These are phyloP conservation scores for Dermolepida albohirtum DNA, from an alignment of 2,888 invertebrate genomes.

Conservation along the genomic window DNA sequence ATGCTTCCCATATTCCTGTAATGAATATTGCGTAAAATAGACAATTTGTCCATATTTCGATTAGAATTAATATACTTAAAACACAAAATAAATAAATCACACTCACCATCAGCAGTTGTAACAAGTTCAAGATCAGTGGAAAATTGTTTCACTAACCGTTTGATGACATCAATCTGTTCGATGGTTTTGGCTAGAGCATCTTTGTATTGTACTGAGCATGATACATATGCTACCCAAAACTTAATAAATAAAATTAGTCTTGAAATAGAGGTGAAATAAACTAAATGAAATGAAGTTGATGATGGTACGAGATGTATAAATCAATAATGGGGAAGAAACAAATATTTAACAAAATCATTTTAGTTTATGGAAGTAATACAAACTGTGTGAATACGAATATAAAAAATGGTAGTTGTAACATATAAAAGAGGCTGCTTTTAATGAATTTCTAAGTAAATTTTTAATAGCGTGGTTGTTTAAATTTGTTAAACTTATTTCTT, in stretches of 20 bases:
- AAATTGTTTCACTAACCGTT: constrained; percentile 63
- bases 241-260: constrained; percentile 55
- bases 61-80: not conserved
- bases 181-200: constrained; percentile 70
- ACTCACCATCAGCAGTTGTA: constrained; percentile 59
- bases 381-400: no score
- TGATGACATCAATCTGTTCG: constrained; percentile 74
- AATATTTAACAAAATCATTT: no score
- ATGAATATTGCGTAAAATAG: constrained; percentile 15
- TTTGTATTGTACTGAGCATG: constrained; percentile 68
- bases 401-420: no score
- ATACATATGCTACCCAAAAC: constrained; percentile 73
- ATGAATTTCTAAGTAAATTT: no score
- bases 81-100: constrained; percentile 48
- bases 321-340: no score
- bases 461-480: no score
- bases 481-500: no score
- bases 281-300: no score
- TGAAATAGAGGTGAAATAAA: no score
- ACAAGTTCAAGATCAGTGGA: constrained; percentile 63
- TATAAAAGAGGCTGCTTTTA: no score
- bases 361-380: no score
- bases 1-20: constrained; percentile 66
- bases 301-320: no score
- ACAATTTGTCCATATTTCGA: not conserved